These are phyloP conservation scores for Periophthalmodon schlosseri DNA, from an alignment of 2,113 vertebrate species.

Conservation along the genomic window DNA sequence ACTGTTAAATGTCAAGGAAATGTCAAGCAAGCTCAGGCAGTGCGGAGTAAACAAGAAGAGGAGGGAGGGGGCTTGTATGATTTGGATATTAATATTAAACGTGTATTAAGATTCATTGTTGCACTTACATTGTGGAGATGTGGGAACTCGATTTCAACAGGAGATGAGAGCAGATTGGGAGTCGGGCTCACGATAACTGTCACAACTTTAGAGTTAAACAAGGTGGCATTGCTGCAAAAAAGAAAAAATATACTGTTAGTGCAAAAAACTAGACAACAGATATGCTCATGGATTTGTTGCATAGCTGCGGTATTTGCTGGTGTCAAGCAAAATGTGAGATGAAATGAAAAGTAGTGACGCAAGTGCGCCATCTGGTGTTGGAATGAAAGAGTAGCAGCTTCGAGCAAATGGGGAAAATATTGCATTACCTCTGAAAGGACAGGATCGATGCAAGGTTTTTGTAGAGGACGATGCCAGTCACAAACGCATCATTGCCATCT, in stretches of 20 bases:
- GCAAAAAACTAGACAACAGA: background rate
- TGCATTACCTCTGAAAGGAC: slow-evolving; percentile 87
- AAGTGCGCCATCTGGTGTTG: slow-evolving; percentile 46
- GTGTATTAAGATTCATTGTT: background rate
- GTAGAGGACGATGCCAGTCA: slow-evolving; percentile 95
- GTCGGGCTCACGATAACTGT: slow-evolving; percentile 91
- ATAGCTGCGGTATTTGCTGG: slow-evolving; percentile 8
- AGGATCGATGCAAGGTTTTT: slow-evolving; percentile 89
- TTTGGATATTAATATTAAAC: slow-evolving; percentile 31
- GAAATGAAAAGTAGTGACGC: background rate
- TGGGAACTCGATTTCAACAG: slow-evolving; percentile 94
- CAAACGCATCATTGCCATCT: slow-evolving; percentile 86
- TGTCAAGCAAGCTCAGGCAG: slow-evolving; percentile 55
- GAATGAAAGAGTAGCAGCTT: slow-evolving; percentile 11
- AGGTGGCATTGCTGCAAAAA: slow-evolving; percentile 83
- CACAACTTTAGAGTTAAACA: slow-evolving; percentile 95
- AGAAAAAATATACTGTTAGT: slow-evolving; percentile 27
- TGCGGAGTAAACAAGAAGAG: slow-evolving; percentile 49
- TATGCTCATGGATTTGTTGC: slow-evolving; percentile 4
- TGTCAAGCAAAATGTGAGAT: background rate
- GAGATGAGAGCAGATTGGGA: slow-evolving; percentile 82
- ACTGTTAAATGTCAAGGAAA: slow-evolving; percentile 72
- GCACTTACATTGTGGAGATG: slow-evolving; percentile 93
- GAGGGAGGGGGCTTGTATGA: slow-evolving; percentile 19
- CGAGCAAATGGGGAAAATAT: slow-evolving; percentile 12